phyloP scores from a whole-genome alignment of 1,140 invertebrate species.

The Eumeta japonica region DNA sequence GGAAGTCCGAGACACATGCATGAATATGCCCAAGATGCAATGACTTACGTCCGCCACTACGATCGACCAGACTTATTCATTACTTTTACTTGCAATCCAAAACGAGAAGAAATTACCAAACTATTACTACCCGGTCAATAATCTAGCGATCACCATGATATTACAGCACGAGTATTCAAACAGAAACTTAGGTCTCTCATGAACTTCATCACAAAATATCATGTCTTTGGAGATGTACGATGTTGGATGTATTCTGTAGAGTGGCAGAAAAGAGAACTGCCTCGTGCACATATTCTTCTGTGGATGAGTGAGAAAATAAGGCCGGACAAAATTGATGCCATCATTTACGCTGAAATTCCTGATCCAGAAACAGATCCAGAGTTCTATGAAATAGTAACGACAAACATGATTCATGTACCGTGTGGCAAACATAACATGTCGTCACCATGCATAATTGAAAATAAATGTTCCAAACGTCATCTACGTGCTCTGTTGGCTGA shows the following conservation, averaged over 20 bases:
- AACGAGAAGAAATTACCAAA: too few relatives aligned
- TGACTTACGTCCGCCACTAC: too few relatives aligned
- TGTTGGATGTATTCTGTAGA: constrained; percentile 19
- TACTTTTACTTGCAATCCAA: too few relatives aligned
- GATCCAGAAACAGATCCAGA: constrained; percentile 28
- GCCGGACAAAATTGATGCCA: constrained; percentile 32
- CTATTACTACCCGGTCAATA: too few relatives aligned
- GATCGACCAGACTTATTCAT: too few relatives aligned
- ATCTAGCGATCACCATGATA: too few relatives aligned
- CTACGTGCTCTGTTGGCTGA: too few relatives aligned
- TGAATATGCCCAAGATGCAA: too few relatives aligned
- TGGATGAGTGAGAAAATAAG: constrained; percentile 23
- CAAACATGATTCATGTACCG: too few relatives aligned
- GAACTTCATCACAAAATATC: constrained; percentile 14
- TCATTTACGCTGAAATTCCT: constrained; percentile 51
- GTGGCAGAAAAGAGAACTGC: constrained; percentile 21
- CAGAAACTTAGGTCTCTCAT: too few relatives aligned
- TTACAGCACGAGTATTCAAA: too few relatives aligned
- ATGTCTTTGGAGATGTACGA: constrained; percentile 18
- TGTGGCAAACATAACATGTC: constrained; percentile 15
- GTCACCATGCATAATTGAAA: constrained; percentile 20
- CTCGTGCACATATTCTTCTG: constrained; percentile 17
- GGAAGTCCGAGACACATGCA: too few relatives aligned
- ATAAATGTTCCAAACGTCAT: constrained; percentile 21
- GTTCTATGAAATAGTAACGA: constrained; percentile 29